These are phyloP conservation scores for Epizoanthus ramosus DNA, from an alignment of 92 coral and sea anemone genomes.

Conservation along the genomic window DNA sequence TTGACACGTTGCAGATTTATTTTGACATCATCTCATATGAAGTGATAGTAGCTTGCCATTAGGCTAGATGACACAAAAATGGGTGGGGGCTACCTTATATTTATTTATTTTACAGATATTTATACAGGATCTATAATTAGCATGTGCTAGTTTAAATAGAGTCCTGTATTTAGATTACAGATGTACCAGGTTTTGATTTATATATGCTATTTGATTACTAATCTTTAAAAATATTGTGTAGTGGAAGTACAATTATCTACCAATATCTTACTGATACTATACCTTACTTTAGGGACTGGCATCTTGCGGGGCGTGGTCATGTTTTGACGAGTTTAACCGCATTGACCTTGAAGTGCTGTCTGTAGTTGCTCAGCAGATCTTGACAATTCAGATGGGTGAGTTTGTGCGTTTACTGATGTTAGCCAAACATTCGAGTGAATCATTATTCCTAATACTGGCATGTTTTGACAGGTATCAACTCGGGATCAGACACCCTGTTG, in stretches of 20 bases:
- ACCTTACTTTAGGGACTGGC: conserved; percentile 79
- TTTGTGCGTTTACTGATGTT: background rate
- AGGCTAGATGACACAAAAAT: too few relatives aligned
- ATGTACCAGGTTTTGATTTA: background rate
- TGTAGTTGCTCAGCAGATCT: conserved; percentile 95
- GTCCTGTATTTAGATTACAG: too few relatives aligned
- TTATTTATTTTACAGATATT: too few relatives aligned
- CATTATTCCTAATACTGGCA: background rate
- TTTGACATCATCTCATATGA: too few relatives aligned
- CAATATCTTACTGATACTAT: background rate
- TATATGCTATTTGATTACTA: background rate
- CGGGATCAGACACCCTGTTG: conserved; percentile 93
- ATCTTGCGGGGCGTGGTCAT: conserved; percentile 97
- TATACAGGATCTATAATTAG: too few relatives aligned
- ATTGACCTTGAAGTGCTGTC: conserved; percentile 95
- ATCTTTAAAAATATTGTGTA: background rate
- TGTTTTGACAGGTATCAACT: conserved; percentile 75
- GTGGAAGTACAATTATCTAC: background rate
- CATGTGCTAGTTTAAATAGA: too few relatives aligned
- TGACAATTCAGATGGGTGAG: conserved; percentile 98
- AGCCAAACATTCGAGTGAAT: background rate
- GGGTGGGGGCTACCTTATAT: too few relatives aligned
- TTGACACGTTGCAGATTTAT: too few relatives aligned
- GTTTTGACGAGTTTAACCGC: conserved; percentile 98
- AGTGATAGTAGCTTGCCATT: too few relatives aligned